Percentiles rank a stretch among this genome's conserved stretches.
Evolutionary conservation across 2,888 invertebrate genomes (phyloP).

Genomic region (Tortricodes alternella): DNA sequence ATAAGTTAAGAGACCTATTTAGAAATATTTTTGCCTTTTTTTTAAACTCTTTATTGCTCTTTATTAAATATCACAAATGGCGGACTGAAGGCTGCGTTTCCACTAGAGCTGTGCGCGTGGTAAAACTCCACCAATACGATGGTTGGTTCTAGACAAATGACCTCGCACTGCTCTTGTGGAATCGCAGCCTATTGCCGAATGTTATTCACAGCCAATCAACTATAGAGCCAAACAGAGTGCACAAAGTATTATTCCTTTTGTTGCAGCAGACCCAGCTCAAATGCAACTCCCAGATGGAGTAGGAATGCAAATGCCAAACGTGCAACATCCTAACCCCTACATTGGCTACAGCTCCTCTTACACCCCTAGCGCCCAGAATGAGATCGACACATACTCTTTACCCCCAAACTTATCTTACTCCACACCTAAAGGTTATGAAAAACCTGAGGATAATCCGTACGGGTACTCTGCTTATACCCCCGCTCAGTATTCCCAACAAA

Average conservation of each 20-base stretch:
- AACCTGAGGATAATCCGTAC: constrained; percentile 55
- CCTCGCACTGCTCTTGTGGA: too few relatives aligned
- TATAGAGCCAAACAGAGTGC: neutral
- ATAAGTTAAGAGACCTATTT: too few relatives aligned
- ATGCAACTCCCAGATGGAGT: constrained; percentile 70
- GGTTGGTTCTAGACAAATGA: too few relatives aligned
- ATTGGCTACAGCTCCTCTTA: constrained; percentile 54
- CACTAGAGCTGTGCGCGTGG: too few relatives aligned
- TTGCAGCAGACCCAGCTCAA: constrained; percentile 66
- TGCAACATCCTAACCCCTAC: constrained; percentile 55
- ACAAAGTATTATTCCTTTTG: constrained; percentile 16
- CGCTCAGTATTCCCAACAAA: constrained; percentile 56
- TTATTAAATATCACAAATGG: too few relatives aligned
- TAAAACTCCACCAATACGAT: too few relatives aligned
- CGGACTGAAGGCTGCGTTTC: too few relatives aligned
- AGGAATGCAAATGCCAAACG: constrained; percentile 51
- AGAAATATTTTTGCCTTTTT: too few relatives aligned
- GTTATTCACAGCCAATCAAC: neutral
- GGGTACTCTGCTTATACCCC: constrained; percentile 66
- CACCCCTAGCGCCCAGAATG: constrained; percentile 52
- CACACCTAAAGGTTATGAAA: constrained; percentile 52
- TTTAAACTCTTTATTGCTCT: too few relatives aligned
- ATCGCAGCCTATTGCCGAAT: too few relatives aligned
- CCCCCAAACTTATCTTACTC: constrained; percentile 55
- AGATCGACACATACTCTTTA: constrained; percentile 50